Evolutionary conservation across 2,113 vertebrate species (phyloP).

Genomic region (Epinephelus moara): DNA sequence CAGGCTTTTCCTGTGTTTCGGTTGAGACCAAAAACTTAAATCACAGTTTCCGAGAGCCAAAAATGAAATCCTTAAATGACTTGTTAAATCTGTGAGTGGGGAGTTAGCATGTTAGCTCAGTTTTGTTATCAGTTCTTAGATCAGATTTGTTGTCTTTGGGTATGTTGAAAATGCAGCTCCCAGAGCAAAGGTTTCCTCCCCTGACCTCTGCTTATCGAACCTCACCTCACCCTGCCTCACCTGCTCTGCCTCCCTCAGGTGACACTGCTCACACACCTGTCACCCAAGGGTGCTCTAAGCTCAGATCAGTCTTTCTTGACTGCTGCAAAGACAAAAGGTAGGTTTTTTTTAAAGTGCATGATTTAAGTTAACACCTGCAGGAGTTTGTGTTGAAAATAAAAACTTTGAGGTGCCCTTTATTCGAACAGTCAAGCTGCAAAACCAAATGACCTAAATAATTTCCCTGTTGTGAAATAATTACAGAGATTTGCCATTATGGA

Average conservation of each 20-base stretch:
- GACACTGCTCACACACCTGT: slow-evolving; percentile 42
- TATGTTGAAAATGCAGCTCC: slow-evolving; percentile 41
- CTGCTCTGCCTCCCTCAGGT: slow-evolving; percentile 47
- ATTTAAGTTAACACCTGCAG: not conserved
- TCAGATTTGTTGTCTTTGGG: not conserved
- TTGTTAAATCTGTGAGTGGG: too few species aligned
- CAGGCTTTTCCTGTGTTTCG: too few species aligned
- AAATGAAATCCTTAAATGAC: too few species aligned
- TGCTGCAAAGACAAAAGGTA: not conserved
- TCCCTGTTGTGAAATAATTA: not conserved
- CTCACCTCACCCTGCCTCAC: slow-evolving; percentile 21
- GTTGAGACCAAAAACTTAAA: too few species aligned
- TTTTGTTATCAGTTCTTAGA: not conserved
- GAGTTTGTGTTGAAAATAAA: not conserved
- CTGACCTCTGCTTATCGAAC: slow-evolving; percentile 57
- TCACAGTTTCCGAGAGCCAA: too few species aligned
- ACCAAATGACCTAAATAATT: not conserved
- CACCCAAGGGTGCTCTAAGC: slow-evolving; percentile 20
- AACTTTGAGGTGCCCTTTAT: not conserved
- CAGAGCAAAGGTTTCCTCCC: slow-evolving; percentile 26
- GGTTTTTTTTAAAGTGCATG: not conserved
- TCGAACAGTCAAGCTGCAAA: not conserved
- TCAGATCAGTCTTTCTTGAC: not conserved
- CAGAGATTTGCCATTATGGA: not conserved
- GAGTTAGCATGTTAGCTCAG: not conserved